phyloP scores from a whole-genome alignment of 2,888 invertebrate species.

The Lepidochrysops patricia region DNA sequence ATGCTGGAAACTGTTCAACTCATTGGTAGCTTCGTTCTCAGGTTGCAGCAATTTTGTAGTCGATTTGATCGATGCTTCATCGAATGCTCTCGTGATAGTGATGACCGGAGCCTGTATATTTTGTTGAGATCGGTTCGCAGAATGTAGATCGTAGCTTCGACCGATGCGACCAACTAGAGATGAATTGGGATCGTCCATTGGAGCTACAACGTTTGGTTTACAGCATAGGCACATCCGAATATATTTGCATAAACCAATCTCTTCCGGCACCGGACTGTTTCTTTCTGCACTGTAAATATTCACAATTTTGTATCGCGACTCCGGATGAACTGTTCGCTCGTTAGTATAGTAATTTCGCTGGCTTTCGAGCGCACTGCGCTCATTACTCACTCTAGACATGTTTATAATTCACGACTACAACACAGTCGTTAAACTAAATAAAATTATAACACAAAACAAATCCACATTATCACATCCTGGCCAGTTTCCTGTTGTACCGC shows the following conservation, averaged over 20 bases:
- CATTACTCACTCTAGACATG: slow-evolving; percentile 38
- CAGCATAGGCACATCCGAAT: slow-evolving; percentile 41
- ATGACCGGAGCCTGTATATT: slow-evolving; percentile 26
- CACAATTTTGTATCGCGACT: slow-evolving; percentile 37
- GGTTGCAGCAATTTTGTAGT: slow-evolving; percentile 44
- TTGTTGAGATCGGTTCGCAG: slow-evolving; percentile 24
- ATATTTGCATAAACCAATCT: slow-evolving; percentile 36
- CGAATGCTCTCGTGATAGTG: slow-evolving; percentile 32
- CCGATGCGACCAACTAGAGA: slow-evolving; percentile 43
- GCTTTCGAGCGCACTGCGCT: not conserved
- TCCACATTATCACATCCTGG: slow-evolving; percentile 59
- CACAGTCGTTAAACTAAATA: slow-evolving; percentile 29
- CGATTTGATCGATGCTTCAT: slow-evolving; percentile 41
- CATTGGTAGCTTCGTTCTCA: slow-evolving; percentile 34
- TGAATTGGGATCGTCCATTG: slow-evolving; percentile 42
- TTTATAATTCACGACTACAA: slow-evolving; percentile 32
- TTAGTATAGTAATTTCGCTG: not conserved
- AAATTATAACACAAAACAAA: slow-evolving; percentile 45
- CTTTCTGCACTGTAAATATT: slow-evolving; percentile 42
- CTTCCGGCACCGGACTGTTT: slow-evolving; percentile 26
- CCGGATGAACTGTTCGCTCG: slow-evolving; percentile 9
- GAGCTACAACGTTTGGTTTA: slow-evolving; percentile 31
- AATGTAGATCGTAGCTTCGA: slow-evolving; percentile 48
- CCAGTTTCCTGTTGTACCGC: slow-evolving; percentile 54
- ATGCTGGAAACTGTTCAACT: slow-evolving; percentile 32